Evolutionary conservation across 2,113 vertebrate genomes (phyloP).

Genomic region (Beaufortia kweichowensis): DNA sequence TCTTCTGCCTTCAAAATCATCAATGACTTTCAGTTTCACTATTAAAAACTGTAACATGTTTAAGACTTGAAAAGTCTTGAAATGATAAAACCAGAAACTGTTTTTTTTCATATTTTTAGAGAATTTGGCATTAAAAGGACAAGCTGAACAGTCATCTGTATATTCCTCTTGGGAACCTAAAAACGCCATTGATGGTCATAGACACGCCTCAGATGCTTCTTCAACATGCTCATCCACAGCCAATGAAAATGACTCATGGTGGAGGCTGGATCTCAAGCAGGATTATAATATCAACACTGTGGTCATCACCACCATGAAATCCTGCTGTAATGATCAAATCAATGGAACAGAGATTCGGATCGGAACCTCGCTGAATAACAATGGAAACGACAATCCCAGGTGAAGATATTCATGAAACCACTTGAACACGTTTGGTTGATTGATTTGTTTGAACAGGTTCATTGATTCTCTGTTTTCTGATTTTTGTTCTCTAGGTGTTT

Average conservation of each 20-base stretch:
- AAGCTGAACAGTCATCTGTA: slow-evolving; percentile 45
- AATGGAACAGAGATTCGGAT: slow-evolving; percentile 57
- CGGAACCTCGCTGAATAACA: slow-evolving; percentile 49
- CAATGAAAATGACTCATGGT: slow-evolving; percentile 35
- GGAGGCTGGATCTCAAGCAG: slow-evolving; percentile 55
- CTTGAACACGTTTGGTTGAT: no score
- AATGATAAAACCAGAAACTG: no score
- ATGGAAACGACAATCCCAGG: slow-evolving; percentile 50
- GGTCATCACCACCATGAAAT: slow-evolving; percentile 56
- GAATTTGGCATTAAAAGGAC: neutral
- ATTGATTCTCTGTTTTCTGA: neutral
- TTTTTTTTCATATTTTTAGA: no score
- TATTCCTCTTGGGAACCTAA: rapidly evolving
- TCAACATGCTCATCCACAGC: slow-evolving; percentile 37
- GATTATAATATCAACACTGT: slow-evolving; percentile 36
- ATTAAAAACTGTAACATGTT: no score
- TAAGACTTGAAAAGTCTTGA: no score
- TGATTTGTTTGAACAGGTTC: no score
- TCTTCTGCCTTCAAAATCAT: no score
- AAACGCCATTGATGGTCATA: slow-evolving; percentile 54
- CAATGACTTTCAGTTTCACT: no score
- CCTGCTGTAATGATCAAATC: slow-evolving; percentile 20
- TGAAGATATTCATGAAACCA: neutral
- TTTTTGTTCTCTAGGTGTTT: no score
- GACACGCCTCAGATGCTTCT: neutral